Base-by-base conservation (phyloP, 2,888 invertebrate species). In the Papilio protenor region DNA sequence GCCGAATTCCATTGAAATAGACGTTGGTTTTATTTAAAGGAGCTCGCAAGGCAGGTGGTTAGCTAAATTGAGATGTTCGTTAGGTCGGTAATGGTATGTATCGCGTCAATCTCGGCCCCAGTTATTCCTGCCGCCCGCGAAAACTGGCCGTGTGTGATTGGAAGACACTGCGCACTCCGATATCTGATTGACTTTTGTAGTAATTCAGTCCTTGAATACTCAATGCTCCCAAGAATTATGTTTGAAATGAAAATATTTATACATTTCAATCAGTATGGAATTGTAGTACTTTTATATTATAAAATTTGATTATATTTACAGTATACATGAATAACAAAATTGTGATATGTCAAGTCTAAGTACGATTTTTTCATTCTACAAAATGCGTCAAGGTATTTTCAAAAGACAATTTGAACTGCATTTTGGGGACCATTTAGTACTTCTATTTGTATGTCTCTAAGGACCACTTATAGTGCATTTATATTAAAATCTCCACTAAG, bases 51-150 rank as follows among this genome's bases (percentile, higher is more conserved):
- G 85, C 86, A 86, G 87, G 87, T 86, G 86, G 87, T 81, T 85
- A 82, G 85, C 83, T 86, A 86, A 87, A 88, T 88, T 86, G 88
- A 88, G 88, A 87, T 87, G 87, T 88, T 88, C 86, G 86, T 88
- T 88, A 88, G 86, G 76, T 83, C 82, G 83, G 82, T 87, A 87
- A 88, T 88, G 83, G 84, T 86, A 88, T 88, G 88, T 87, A 88
- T 88, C 87, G 84, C 82, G 86, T 86, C 86, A 86, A 87, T 87
- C 87, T 83, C 27, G 81, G 81, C 81, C 79, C 83, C 84, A 84
- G 86, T 85, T 85, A 86, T 86, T 85, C 83, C 85, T 84, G 83
- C 85, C 84, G 85, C 86, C 85, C 86, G 84, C 86, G 83, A 83
- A 82, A 83, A 79, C 81, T 82, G 80, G 77, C 81, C 80, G 81